A percentile compares a stretch with the other conserved stretches of the same genome.
Conservation (phyloP, 2,888 invertebrate species). For the Ctena decussata region DNA sequence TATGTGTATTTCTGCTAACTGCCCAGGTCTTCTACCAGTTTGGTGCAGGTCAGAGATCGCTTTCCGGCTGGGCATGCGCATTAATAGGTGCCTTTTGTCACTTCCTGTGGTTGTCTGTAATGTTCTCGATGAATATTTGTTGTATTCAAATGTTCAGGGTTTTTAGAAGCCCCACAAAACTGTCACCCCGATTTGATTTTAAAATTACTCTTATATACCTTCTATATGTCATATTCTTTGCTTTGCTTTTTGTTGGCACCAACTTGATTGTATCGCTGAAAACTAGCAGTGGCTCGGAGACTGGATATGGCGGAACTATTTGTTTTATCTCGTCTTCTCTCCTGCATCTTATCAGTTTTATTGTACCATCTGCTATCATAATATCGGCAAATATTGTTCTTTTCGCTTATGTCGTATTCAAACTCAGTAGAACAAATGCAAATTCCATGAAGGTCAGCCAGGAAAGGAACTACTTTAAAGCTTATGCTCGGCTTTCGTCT, state of each 20-base stretch:
- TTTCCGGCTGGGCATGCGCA: not conserved
- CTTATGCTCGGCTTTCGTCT: not conserved
- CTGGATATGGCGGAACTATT: not conserved
- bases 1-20: not conserved
- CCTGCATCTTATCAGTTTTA: not conserved
- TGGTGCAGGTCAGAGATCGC: not conserved
- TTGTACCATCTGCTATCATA: not conserved
- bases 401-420: not conserved
- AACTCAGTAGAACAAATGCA: not conserved
- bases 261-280: not conserved
- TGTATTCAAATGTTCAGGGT: not conserved
- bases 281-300: not conserved
- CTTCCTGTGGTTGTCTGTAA: not conserved
- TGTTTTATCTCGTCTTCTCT: not conserved
- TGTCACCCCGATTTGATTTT: not conserved
- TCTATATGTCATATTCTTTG: not conserved
- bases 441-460: not conserved
- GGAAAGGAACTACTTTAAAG: not conserved
- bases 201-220: not conserved
- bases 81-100: not conserved
- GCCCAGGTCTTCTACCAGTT: not conserved
- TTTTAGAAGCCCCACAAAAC: not conserved
- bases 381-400: not conserved
- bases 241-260: not conserved
- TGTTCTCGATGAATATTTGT: not conserved